Evolutionary conservation across 2,797 vertebrate species (phyloP).

Genomic region (Pangasius sanitwongsei): DNA sequence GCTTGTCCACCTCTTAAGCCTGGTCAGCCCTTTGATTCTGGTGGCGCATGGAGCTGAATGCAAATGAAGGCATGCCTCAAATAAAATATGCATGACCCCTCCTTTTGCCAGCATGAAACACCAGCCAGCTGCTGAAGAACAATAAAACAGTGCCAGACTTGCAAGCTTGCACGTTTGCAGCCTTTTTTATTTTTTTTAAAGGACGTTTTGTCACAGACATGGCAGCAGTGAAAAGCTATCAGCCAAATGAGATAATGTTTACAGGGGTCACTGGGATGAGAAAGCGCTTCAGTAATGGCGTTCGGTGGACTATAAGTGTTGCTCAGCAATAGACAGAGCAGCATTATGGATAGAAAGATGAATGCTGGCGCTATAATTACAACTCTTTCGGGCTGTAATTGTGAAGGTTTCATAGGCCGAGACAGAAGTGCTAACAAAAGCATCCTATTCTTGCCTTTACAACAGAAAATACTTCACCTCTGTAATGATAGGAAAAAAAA

Average conservation of each 20-base stretch:
- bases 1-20: constrained; percentile 53
- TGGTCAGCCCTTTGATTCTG: constrained; percentile 58
- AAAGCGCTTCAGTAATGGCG: constrained; percentile 73
- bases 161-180: constrained; percentile 48
- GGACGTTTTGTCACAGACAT: constrained; percentile 55
- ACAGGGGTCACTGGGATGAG: constrained; percentile 68
- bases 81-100: constrained; percentile 52
- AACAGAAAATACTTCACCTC: constrained; percentile 67
- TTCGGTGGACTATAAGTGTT: constrained; percentile 62
- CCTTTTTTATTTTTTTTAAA: constrained; percentile 36
- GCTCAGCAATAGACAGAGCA: constrained; percentile 65
- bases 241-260: constrained; percentile 76
- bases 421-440: constrained; percentile 74
- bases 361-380: constrained; percentile 79
- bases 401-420: constrained; percentile 51
- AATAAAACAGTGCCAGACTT: constrained; percentile 49
- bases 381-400: constrained; percentile 72
- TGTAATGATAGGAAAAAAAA: constrained; percentile 35
- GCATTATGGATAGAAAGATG: constrained; percentile 70
- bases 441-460: constrained; percentile 72
- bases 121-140: constrained; percentile 50
- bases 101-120: constrained; percentile 21
- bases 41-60: constrained; percentile 46
- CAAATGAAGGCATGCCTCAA: constrained; percentile 47
- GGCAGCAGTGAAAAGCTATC: constrained; percentile 74